Evolutionary conservation across 2,113 vertebrate species (phyloP), one percentile per base, ranked within the genome.

Genomic region (Strix aluco): DNA sequence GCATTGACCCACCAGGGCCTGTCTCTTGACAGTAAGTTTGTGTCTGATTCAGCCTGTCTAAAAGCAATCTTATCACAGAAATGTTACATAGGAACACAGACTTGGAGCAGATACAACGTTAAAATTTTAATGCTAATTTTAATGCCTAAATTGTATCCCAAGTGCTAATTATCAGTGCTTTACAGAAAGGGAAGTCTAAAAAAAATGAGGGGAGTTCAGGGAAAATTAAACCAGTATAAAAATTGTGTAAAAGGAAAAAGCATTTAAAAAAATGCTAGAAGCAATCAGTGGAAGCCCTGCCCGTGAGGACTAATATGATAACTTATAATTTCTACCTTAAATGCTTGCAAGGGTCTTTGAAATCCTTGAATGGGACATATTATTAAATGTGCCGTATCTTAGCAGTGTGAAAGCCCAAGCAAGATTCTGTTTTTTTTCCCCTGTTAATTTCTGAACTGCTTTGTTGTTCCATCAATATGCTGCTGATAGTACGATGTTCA

Each of bases 201-300:
- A n/a, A 40, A 22, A 11, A 5, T 13, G 4, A 5, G 4, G 2
- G 2, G 4, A 1, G 9, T 3, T 27, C 27, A 6, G 14, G 10
- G 12, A 36, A 73, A 65, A 78, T 20, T 16, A 81, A 77, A 49
- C 4, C 4, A 62, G 2, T 51, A 29, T 51, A 26, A 82, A 87
- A 69, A 18, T 5, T 14, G 5, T n/a, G 34, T 32, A 36, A 59
- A 61, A 38, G 13, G 18, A 46, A 61, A 71, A 81, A 57, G 23
- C 22, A 7, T 66, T 30, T 10, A 4, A 38, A 44, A 36, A 67
- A 44, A 38, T 51, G 2, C 4, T 67, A 22, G 19, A 58, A 86
- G 9, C 1, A 0, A 22, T 32, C 15, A 32, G 10, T 80, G 22
- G 57, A 87, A 88, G 8, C 21, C 13, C 20, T 87, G 18, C 4